Base-by-base conservation (phyloP, 1,140 invertebrate genomes). In the Drosophila littoralis region DNA sequence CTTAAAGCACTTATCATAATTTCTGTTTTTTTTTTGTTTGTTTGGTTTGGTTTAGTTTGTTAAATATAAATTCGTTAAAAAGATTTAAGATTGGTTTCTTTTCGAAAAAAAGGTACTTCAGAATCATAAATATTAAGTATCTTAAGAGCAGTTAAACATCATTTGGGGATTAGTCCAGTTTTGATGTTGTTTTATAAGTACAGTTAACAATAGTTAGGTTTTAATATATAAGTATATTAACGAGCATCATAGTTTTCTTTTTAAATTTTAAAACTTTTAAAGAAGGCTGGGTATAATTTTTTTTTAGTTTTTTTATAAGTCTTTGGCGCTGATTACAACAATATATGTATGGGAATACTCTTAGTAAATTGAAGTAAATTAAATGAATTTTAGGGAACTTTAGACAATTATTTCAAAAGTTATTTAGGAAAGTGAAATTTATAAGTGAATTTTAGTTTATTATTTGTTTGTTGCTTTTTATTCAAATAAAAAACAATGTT, bases 41-140 rank as follows among this genome's bases (percentile, higher is more conserved):
- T 28, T 83, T 48, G 45, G 22, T 83, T 75, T 77, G 9, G 42
- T 28, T 36, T 46, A 54, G 10, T 52, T 64, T 42, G 57, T 66
- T 82, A 71, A 64, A 50, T 80, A 84, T 88, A 88, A 88, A 88
- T 88, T 88, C 84, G 84, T 89, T 89, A 81, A 89, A 88, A 88
- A 89, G 77, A 89, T 73, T 84, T 67, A 77, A 75, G 65, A 55
- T 80, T 85, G 79, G 74, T 79, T 79, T 45, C 46, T 57, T 63
- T 68, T 74, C 50, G 40, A 61, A 88, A 89, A 77, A 79, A 89
- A 88, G 84, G 84, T 88, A 88, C 84, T 89, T 77, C 84, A 84
- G 77, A 89, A 84, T 78, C 77, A 64, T 77, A 12, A 63, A 69
- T 75, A 54, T 63, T 0, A 74, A 40, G 33, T 69, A 71, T 58